Percentiles rank a stretch among this genome's conserved stretches.
phyloP scores from a whole-genome alignment of 1,140 invertebrate genomes.

The Drosophila ercepeae region DNA sequence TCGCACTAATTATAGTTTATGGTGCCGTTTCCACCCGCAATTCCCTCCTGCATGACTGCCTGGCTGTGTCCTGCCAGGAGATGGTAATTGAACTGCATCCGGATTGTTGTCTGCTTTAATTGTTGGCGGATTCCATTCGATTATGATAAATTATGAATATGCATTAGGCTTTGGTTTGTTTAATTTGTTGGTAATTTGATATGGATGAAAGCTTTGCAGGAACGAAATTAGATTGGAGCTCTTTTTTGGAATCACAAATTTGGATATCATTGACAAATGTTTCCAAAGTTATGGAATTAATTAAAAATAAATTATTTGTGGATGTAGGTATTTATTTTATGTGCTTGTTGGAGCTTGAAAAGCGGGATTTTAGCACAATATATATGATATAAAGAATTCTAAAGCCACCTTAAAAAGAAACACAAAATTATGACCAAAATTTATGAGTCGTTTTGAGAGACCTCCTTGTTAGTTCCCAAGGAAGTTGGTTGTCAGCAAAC shows the following conservation, averaged over 20 bases:
- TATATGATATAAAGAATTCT: too few relatives aligned
- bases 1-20: slow-evolving; percentile 66
- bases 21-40: not conserved
- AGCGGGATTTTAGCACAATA: too few relatives aligned
- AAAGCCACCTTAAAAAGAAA: not conserved
- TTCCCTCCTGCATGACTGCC: too few relatives aligned
- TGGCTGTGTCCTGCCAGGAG: not conserved
- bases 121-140: slow-evolving; percentile 31
- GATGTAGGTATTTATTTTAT: too few relatives aligned
- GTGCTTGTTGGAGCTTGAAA: too few relatives aligned
- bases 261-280: not conserved
- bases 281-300: too few relatives aligned
- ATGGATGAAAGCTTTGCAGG: not conserved
- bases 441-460: slow-evolving; percentile 27
- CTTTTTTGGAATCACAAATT: not conserved
- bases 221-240: not conserved
- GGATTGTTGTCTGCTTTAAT: slow-evolving; percentile 27
- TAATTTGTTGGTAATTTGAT: slow-evolving; percentile 27
- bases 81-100: slow-evolving; percentile 46
- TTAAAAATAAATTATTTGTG: too few relatives aligned
- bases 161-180: slow-evolving; percentile 17
- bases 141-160: slow-evolving; percentile 28
- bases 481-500: slow-evolving; percentile 29
- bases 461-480: slow-evolving; percentile 27
- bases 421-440: slow-evolving; percentile 2